Evolutionary conservation across 2,113 vertebrate species (phyloP), one percentile per base, ranked within the genome.

Genomic region (Ardeotis arabs): DNA sequence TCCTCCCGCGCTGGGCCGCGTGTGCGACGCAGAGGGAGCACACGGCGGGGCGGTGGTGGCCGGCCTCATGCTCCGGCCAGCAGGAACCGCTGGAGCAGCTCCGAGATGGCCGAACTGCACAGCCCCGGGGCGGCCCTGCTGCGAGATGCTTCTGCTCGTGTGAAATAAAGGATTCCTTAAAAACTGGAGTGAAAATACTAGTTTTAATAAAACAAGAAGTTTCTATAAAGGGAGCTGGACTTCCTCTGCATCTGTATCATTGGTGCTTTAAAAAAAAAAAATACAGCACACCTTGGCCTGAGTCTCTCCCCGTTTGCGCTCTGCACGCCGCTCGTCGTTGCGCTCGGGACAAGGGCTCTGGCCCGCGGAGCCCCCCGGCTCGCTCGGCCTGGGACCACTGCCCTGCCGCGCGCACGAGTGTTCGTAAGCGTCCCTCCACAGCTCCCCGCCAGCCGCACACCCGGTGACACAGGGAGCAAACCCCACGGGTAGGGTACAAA

Each of bases 121-220:
- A 6, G n/a, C 73, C 23, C 3, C 8, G 45, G 41, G 13, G 33
- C 41, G 63, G 35, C 68, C 80, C 56, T 50, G 69, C 81, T 72
- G 24, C 1, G 0, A 64, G 59, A 68, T 8, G 22, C 67, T 90
- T 88, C 52, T 86, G 53, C 55, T 77, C 58, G 10, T 0, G 4
- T 55, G 59, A 88, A 94, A 84, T 91, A 93, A 94, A 95, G 75
- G 75, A 63, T 45, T 93, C 78, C 85, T 84, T 84, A 25, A 91
- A 62, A 55, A 66, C 16, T 28, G 6, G 25, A 84, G 41, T 58
- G 72, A 85, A 95, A 93, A 90, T 17, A 80, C 33, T 74, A 77
- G 59, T 95, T 96, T 96, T 90, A 96, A 95, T 97, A 96, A 94
- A 96, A 37, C 13, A 53, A 39, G 10, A 59, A 33, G 28, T 96